Evolutionary conservation across 1,140 invertebrate species (phyloP).

Genomic region (Lasaia peninsularis): DNA sequence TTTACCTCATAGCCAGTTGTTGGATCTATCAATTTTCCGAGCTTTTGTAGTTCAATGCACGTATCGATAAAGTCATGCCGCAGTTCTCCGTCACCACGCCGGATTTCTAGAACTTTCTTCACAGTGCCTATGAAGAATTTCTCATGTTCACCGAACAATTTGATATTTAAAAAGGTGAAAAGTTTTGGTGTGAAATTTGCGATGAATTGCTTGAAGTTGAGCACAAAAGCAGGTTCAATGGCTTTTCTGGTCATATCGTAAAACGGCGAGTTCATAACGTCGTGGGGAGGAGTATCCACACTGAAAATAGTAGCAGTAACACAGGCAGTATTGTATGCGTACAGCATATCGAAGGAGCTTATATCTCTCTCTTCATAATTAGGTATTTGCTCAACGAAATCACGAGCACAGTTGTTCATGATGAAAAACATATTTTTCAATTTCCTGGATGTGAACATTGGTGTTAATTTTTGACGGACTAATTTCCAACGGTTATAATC

Average conservation of each 20-base stretch:
- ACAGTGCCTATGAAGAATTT: conserved; percentile 37
- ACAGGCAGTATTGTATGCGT: conserved; percentile 33
- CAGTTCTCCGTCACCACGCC: conserved; percentile 21
- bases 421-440: conserved; percentile 71
- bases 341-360: conserved; percentile 28
- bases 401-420: conserved; percentile 38
- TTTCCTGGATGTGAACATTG: conserved; percentile 56
- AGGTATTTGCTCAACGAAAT: conserved; percentile 34
- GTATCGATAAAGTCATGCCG: conserved; percentile 41
- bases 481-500: conserved; percentile 60
- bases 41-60: conserved; percentile 36
- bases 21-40: conserved; percentile 33
- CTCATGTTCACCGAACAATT: conserved; percentile 36
- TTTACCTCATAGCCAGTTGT: conserved; percentile 33
- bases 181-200: conserved; percentile 23
- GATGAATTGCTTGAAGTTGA: conserved; percentile 31
- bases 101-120: conserved; percentile 31
- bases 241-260: conserved; percentile 29
- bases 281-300: conserved; percentile 29
- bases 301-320: conserved; percentile 41
- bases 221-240: conserved; percentile 18
- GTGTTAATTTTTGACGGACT: conserved; percentile 50
- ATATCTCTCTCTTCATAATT: conserved; percentile 21
- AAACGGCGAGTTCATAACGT: conserved; percentile 40
- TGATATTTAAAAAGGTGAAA: conserved; percentile 33